Percentiles rank a stretch among this genome's conserved stretches.
Conservation (phyloP, 2,113 vertebrate genomes). For the Cheirogaleus medius region DNA sequence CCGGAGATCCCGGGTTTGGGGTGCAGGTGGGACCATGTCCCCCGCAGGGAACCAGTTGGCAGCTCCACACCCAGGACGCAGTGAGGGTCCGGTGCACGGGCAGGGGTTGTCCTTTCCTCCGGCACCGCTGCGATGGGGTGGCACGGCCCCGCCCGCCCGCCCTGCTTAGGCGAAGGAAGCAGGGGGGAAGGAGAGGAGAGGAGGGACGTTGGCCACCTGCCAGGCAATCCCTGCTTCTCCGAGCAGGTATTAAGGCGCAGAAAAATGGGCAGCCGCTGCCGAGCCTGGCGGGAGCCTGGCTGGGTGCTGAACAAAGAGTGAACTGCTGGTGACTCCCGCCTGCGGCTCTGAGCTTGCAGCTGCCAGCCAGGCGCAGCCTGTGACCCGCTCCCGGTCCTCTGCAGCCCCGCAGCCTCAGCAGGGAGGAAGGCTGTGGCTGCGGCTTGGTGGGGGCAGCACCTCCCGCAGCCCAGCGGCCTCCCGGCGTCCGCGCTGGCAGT, state of each 20-base stretch:
- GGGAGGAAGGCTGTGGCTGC: too few species aligned
- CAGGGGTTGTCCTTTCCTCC: not conserved
- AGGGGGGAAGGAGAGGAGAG: not conserved
- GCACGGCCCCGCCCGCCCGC: not conserved
- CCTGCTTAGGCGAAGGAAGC: not conserved
- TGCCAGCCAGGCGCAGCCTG: not conserved
- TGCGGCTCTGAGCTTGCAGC: not conserved
- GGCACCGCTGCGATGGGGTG: too few species aligned
- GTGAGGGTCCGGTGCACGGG: accelerated
- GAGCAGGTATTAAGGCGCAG: not conserved
- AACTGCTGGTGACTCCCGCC: not conserved
- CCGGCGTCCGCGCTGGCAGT: not conserved
- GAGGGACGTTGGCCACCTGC: not conserved
- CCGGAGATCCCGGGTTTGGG: not conserved
- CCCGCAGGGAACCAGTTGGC: not conserved
- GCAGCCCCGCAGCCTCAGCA: not conserved
- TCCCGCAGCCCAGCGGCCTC: not conserved
- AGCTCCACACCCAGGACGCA: not conserved
- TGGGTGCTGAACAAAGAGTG: not conserved
- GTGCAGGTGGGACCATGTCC: not conserved
- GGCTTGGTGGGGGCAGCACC: not conserved
- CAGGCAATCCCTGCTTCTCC: not conserved
- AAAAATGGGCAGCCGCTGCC: not conserved
- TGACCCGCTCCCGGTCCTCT: not conserved
- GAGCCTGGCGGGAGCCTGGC: not conserved